Percentiles rank a stretch among this genome's conserved stretches.
phyloP scores from a whole-genome alignment of 1,140 invertebrate genomes.

The Mamestra configurata region DNA sequence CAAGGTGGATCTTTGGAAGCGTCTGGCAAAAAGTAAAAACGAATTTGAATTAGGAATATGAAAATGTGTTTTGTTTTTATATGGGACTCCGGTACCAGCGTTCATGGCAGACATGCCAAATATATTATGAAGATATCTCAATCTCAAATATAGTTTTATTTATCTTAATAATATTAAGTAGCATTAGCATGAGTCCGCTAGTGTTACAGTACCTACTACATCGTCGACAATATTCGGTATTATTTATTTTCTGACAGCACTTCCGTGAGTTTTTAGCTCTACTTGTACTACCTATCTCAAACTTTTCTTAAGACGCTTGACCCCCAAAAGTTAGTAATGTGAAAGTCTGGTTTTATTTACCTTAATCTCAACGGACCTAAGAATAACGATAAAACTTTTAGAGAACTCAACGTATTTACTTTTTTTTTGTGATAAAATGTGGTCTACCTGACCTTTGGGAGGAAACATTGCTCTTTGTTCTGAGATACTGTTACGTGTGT shows the following conservation, averaged over 20 bases:
- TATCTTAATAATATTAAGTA: no score
- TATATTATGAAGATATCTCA: no score
- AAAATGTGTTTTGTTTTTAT: no score
- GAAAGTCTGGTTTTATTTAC: conserved; percentile 29
- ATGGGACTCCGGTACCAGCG: no score
- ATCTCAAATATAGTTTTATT: no score
- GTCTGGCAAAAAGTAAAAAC: no score
- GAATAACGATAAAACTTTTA: conserved; percentile 36
- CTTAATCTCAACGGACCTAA: conserved; percentile 28
- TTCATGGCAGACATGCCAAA: no score
- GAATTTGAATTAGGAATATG: no score
- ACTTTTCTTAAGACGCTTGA: conserved; percentile 21
- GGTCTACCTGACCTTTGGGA: conserved; percentile 13
- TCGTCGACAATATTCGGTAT: no score
- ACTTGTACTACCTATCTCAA: background rate
- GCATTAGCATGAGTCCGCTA: no score
- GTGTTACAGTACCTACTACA: no score
- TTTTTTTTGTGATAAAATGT: conserved; percentile 2
- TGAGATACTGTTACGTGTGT: background rate
- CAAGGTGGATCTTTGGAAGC: no score
- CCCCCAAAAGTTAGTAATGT: conserved; percentile 27
- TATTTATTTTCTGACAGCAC: background rate
- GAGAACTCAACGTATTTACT: background rate
- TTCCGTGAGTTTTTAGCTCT: background rate
- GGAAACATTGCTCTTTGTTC: conserved; percentile 11